A percentile compares a stretch with the other conserved stretches of the same genome.
These are phyloP conservation scores for Papilio aristodemus DNA, from an alignment of 1,140 invertebrate genomes.

Conservation along the genomic window DNA sequence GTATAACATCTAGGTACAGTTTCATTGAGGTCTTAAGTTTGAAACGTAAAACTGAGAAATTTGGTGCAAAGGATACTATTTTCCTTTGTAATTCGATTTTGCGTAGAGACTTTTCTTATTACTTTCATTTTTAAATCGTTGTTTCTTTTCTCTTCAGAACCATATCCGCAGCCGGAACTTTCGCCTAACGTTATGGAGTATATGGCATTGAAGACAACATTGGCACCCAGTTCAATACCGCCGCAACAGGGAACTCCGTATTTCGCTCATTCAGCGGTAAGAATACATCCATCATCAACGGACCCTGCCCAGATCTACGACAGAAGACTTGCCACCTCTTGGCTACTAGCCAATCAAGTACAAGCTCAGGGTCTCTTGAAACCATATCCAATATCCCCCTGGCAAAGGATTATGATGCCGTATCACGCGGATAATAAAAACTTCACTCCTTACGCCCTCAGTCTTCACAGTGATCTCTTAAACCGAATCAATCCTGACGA, in stretches of 20 bases:
- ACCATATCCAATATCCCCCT: constrained; percentile 74
- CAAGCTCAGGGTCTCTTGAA: constrained; percentile 71
- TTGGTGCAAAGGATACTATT: too few relatives aligned
- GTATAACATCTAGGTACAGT: too few relatives aligned
- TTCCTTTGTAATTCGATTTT: too few relatives aligned
- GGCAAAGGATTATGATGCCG: constrained; percentile 81
- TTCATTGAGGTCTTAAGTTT: too few relatives aligned
- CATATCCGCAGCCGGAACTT: constrained; percentile 63
- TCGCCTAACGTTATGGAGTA: constrained; percentile 70
- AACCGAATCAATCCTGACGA: constrained; percentile 69
- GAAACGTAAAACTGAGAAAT: too few relatives aligned
- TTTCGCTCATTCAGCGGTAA: constrained; percentile 69
- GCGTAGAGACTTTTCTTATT: too few relatives aligned
- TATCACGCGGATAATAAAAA: constrained; percentile 72
- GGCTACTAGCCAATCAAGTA: constrained; percentile 80
- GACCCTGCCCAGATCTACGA: constrained; percentile 68
- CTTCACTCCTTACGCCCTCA: constrained; percentile 66
- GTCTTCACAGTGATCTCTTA: constrained; percentile 61
- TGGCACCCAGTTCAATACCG: constrained; percentile 53
- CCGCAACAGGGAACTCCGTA: constrained; percentile 63
- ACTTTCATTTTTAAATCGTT: background rate
- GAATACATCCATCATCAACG: constrained; percentile 58
- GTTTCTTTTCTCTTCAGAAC: constrained; percentile 66
- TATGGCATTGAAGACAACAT: constrained; percentile 66
- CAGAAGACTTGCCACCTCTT: constrained; percentile 81